A percentile compares a stretch with the other conserved stretches of the same genome.
Evolutionary conservation across 92 coral and sea anemone genomes (phyloP).

Genomic region (Pocillopora grandis): DNA sequence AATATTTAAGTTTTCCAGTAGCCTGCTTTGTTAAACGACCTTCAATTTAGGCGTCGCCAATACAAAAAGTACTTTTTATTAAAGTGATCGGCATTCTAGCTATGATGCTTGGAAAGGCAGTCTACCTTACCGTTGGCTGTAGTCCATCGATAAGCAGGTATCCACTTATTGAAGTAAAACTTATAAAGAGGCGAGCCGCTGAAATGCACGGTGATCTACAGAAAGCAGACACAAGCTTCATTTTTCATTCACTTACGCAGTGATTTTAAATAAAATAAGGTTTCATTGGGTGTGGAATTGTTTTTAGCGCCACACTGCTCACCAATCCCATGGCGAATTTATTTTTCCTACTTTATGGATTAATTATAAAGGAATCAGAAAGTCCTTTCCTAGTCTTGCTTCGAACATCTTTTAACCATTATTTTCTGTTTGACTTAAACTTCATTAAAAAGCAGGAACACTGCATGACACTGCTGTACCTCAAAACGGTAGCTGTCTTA

Average conservation of each 20-base stretch:
- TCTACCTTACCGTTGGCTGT: constrained; percentile 8
- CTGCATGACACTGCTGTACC: too few relatives aligned
- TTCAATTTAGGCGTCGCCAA: too few relatives aligned
- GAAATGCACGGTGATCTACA: constrained; percentile 4
- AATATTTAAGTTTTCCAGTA: too few relatives aligned
- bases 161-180: constrained; percentile 17
- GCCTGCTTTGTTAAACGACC: too few relatives aligned
- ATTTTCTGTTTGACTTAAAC: too few relatives aligned
- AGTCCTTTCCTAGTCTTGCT: background rate
- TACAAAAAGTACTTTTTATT: too few relatives aligned
- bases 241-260: background rate
- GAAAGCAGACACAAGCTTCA: background rate
- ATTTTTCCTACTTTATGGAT: too few relatives aligned
- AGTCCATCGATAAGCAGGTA: background rate
- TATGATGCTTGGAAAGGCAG: background rate
- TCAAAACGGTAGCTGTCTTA: too few relatives aligned
- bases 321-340: too few relatives aligned
- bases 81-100: background rate
- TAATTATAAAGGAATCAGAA: background rate
- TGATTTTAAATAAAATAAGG: background rate
- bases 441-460: too few relatives aligned
- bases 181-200: constrained; percentile 8
- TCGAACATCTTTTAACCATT: too few relatives aligned
- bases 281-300: background rate
- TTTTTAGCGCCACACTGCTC: background rate